Evolutionary conservation across 2,888 invertebrate genomes (phyloP).

Genomic region (Petrolisthes cinctipes): DNA sequence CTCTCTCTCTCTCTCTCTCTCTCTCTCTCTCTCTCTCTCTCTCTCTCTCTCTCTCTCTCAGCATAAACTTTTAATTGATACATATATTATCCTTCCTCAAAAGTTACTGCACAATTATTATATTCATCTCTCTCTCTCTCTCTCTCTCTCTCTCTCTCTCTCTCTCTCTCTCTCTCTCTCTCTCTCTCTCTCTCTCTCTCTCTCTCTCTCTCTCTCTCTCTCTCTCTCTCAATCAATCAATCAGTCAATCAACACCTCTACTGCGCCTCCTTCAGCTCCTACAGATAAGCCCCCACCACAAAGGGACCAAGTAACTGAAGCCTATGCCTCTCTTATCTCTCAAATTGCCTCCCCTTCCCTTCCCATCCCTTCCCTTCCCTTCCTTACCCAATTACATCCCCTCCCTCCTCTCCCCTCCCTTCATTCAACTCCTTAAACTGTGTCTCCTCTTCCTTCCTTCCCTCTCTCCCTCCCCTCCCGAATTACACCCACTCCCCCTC

Average conservation of each 20-base stretch:
- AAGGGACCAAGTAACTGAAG: background rate
- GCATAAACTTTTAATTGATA: background rate
- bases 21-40: conserved; percentile 10
- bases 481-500: no score
- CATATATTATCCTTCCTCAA: background rate
- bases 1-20: background rate
- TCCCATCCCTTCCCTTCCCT: background rate
- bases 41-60: conserved; percentile 24
- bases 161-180: background rate
- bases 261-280: background rate
- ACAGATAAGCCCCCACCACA: background rate
- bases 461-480: background rate
- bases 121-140: background rate
- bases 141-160: conserved; percentile 18
- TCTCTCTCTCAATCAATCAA: conserved; percentile 11
- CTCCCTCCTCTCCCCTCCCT: no score
- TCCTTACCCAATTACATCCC: background rate
- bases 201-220: conserved; percentile 2
- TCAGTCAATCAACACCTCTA: conserved; percentile 6
- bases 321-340: background rate
- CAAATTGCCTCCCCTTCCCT: background rate
- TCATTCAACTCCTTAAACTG: no score
- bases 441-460: background rate
- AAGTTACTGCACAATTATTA: background rate
- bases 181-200: background rate